A percentile compares a stretch with the other conserved stretches of the same genome.
phyloP scores from a whole-genome alignment of 2,888 invertebrate genomes.

The Phengaris arion region DNA sequence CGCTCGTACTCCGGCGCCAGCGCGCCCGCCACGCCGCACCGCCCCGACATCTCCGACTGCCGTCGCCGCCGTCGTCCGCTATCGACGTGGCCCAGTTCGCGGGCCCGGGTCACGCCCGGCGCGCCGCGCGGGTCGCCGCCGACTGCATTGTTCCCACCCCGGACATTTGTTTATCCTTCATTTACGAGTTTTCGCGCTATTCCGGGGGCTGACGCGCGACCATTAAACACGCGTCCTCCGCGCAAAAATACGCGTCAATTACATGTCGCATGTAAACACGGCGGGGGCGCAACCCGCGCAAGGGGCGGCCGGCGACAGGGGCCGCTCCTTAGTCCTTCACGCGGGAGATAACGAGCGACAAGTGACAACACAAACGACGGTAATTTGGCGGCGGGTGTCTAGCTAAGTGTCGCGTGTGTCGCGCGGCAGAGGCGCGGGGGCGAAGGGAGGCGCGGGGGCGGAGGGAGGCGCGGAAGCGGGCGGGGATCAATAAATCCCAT shows the following conservation, averaged over 20 bases:
- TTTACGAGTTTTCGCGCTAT: constrained; percentile 67
- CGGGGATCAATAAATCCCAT: constrained; percentile 13
- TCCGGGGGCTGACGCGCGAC: constrained; percentile 71
- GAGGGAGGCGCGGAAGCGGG: not conserved
- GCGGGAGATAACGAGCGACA: not conserved
- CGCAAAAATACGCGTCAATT: constrained; percentile 65
- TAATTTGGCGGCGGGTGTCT: constrained; percentile 13
- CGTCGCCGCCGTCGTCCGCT: constrained; percentile 47
- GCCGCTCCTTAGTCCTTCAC: not conserved
- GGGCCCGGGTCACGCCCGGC: constrained; percentile 65
- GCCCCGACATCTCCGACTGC: constrained; percentile 73
- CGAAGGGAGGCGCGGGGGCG: not conserved
- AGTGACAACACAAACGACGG: not conserved
- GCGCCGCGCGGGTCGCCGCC: constrained; percentile 46
- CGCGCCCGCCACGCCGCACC: constrained; percentile 63
- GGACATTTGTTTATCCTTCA: constrained; percentile 78
- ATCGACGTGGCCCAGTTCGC: constrained; percentile 74
- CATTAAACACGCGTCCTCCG: constrained; percentile 45
- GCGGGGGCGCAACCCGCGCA: no score
- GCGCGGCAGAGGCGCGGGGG: not conserved
- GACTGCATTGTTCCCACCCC: constrained; percentile 70
- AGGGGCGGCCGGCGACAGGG: not conserved
- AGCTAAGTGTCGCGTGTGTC: not conserved
- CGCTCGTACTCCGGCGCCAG: constrained; percentile 88
- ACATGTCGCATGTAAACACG: constrained; percentile 24